A percentile compares a stretch with the other conserved stretches of the same genome.
Conservation (phyloP, 2,797 vertebrate species). For the Acipenser oxyrinchus region DNA sequence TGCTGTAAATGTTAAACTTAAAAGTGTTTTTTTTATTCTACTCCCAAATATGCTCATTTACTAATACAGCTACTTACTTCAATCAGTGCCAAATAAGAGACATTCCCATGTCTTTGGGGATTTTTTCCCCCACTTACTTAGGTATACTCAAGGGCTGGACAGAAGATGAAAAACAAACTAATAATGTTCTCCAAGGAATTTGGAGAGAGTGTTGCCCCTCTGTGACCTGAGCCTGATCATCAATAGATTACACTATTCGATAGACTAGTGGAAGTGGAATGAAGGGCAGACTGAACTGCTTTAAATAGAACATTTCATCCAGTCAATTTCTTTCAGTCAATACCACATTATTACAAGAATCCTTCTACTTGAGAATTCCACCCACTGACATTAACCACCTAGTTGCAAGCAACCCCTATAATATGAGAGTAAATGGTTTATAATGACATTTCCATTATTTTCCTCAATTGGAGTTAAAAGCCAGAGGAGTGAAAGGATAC, state of each 20-base stretch:
- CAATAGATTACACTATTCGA: background rate
- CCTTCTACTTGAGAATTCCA: background rate
- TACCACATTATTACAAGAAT: background rate
- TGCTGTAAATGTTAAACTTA: too few species aligned
- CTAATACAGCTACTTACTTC: background rate
- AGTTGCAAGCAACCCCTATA: background rate
- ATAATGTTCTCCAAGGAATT: background rate
- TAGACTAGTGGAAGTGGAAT: background rate
- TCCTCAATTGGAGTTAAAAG: too few species aligned
- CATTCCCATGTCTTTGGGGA: too few species aligned
- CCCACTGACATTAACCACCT: constrained; percentile 3
- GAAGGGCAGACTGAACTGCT: background rate
- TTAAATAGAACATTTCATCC: constrained; percentile 2
- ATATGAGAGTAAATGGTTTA: background rate
- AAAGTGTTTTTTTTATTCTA: background rate
- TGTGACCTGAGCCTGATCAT: background rate
- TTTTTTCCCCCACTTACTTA: too few species aligned
- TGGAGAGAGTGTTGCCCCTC: background rate
- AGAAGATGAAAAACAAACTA: background rate
- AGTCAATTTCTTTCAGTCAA: constrained; percentile 1
- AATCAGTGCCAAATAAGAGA: background rate
- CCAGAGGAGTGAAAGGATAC: too few species aligned
- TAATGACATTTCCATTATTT: background rate
- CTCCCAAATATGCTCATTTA: background rate
- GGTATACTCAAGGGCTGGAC: too few species aligned